phyloP scores from a whole-genome alignment of 2,797 vertebrate species.

The Enteromius argenteus region DNA sequence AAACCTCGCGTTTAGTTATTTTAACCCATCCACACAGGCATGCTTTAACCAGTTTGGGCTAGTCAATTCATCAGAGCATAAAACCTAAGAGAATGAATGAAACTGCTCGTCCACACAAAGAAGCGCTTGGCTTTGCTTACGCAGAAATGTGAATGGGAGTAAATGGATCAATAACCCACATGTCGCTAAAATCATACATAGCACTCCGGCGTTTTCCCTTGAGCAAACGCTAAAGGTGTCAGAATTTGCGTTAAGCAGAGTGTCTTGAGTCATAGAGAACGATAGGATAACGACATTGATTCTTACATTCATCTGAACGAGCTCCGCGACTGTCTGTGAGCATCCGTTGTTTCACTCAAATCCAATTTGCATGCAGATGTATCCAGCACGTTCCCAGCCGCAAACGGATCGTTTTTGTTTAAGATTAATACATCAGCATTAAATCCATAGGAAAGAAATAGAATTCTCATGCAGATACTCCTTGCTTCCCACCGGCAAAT shows the following conservation, averaged over 20 bases:
- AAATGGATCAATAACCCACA: slow-evolving; percentile 16
- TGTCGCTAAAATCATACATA: background rate
- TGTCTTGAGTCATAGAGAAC: background rate
- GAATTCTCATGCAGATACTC: slow-evolving; percentile 29
- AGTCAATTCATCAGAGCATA: background rate
- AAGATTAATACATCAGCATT: slow-evolving; percentile 50
- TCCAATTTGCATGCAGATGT: slow-evolving; percentile 77
- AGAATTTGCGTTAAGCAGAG: background rate
- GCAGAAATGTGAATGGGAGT: slow-evolving; percentile 35
- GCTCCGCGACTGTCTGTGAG: slow-evolving; percentile 66
- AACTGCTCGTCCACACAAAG: slow-evolving; percentile 40
- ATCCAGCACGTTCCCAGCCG: slow-evolving; percentile 64
- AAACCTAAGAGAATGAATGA: slow-evolving; percentile 39
- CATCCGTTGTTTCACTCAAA: slow-evolving; percentile 66
- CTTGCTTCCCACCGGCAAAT: slow-evolving; percentile 58
- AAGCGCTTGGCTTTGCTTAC: slow-evolving; percentile 14
- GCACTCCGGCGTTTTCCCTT: background rate
- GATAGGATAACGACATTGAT: slow-evolving; percentile 54
- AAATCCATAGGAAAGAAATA: slow-evolving; percentile 67
- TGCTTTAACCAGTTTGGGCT: background rate
- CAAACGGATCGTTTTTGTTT: slow-evolving; percentile 52
- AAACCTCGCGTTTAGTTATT: background rate
- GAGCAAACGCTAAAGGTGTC: background rate
- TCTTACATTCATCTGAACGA: slow-evolving; percentile 81
- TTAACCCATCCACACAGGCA: background rate